Conservation (phyloP, 2,888 invertebrate species). For the Trachelus iudaicus region DNA sequence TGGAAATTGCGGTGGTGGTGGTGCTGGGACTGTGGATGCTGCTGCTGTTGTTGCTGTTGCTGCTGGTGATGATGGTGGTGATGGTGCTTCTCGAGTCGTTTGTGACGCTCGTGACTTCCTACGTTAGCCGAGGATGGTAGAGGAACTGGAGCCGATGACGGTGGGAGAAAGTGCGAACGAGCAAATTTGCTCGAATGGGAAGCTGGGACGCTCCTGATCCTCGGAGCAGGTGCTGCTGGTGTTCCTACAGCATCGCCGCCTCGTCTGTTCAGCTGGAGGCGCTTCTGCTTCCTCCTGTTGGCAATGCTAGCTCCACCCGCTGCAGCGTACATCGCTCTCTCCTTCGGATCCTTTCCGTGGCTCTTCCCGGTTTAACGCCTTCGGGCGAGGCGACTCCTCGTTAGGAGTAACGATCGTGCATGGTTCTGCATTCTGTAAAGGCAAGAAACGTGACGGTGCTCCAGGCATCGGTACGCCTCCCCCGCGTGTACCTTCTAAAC, state of each 20-base stretch:
- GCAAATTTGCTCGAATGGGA: constrained; percentile 43
- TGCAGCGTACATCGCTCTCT: constrained; percentile 81
- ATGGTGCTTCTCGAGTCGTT: constrained; percentile 1
- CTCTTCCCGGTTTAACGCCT: constrained; percentile 43
- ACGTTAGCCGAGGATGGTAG: not conserved
- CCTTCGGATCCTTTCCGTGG: not conserved
- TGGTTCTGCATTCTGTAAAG: constrained; percentile 42
- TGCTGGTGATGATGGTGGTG: constrained; percentile 29
- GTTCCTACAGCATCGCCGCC: not conserved
- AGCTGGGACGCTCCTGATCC: constrained; percentile 32
- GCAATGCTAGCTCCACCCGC: constrained; percentile 90
- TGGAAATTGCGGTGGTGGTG: constrained; percentile 67
- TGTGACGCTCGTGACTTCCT: not conserved
- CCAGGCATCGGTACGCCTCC: constrained; percentile 11
- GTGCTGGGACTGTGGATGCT: constrained; percentile 68
- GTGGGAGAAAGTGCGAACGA: constrained; percentile 41
- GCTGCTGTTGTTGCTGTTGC: constrained; percentile 55
- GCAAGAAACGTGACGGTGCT: constrained; percentile 48
- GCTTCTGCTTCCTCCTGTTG: constrained; percentile 74
- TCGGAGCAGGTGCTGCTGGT: constrained; percentile 24
- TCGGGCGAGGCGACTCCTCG: constrained; percentile 40
- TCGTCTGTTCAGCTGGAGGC: constrained; percentile 63
- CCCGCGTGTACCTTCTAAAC: not conserved
- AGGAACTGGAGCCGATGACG: constrained; percentile 22
- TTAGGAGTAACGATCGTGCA: constrained; percentile 35